Evolutionary conservation across 2,113 vertebrate genomes (phyloP), one percentile per base, ranked within the genome.

Genomic region (Brachyhypopomus occidentalis): DNA sequence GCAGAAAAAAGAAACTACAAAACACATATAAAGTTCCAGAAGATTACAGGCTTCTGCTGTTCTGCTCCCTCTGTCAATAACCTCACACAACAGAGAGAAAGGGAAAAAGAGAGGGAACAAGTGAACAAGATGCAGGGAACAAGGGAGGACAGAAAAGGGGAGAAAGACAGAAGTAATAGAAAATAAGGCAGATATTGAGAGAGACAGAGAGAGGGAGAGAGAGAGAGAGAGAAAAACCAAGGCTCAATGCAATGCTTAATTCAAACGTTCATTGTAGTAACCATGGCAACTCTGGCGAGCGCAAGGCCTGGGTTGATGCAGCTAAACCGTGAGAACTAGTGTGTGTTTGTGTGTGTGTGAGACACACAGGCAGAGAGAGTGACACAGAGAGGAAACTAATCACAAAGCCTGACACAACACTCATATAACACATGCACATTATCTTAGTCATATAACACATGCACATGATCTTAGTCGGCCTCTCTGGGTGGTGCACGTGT

Each of bases 241-340:
- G 88, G 88, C 92, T 88, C 89, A 93, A 91, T 92, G 89, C 89
- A 93, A 92, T 92, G 90, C 93, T 90, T 91, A 91, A 93, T 93
- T 93, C 92, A 92, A 92, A 94, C 91, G 88, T 93, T 92, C 89
- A 92, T 90, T 89, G 91, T 90, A 89, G 94, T 93, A 91, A 89
- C 93, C 92, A 94, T 94, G 92, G 93, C 85, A 94, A 94, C 93
- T 82, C 87, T 89, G 92, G 90, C 89, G 91, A 92, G 88, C 92
- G 91, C 90, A 88, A 91, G 88, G 90, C 87, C 89, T 88, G 36
- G 88, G 90, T 89, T 90, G 88, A 91, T 90, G 90, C 91, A 90
- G 86, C 87, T 88, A 73, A 83, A 83, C 83, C 86, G 80, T 62
- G 52, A 84, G 69, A 85, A 78, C 86, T 85, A 79, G 55, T 87